phyloP scores from a whole-genome alignment of 1,140 invertebrate species.

The Delia radicum region DNA sequence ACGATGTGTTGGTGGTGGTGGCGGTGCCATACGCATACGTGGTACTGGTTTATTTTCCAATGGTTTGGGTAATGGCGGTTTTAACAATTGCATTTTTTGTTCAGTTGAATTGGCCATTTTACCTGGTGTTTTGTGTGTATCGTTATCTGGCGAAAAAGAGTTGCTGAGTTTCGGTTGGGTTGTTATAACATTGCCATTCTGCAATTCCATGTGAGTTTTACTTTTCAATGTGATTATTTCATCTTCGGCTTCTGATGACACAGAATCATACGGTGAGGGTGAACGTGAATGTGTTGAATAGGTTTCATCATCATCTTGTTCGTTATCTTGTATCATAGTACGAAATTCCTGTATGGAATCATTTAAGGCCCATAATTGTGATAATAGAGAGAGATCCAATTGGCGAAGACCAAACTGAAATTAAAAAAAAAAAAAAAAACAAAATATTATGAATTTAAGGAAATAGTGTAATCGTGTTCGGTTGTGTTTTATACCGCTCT shows the following conservation, averaged over 20 bases:
- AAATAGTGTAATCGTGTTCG: too few species aligned
- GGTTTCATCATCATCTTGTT: slow-evolving; percentile 55
- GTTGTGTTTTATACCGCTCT: too few species aligned
- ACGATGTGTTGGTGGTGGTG: slow-evolving; percentile 41
- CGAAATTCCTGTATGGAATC: slow-evolving; percentile 87
- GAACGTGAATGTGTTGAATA: slow-evolving; percentile 59
- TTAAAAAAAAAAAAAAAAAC: slow-evolving; percentile 19
- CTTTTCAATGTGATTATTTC: slow-evolving; percentile 49
- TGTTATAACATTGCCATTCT: slow-evolving; percentile 41
- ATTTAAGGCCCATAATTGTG: slow-evolving; percentile 84
- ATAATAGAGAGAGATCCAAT: slow-evolving; percentile 79
- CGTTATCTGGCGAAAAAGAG: slow-evolving; percentile 30
- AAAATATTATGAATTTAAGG: too few species aligned
- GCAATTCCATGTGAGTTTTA: background rate
- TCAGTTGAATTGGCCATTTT: slow-evolving; percentile 8
- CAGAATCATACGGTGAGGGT: slow-evolving; percentile 63
- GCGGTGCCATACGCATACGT: slow-evolving; percentile 52
- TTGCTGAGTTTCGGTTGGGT: slow-evolving; percentile 51
- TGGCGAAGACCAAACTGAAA: slow-evolving; percentile 73
- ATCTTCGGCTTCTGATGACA: slow-evolving; percentile 62
- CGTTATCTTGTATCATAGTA: slow-evolving; percentile 70
- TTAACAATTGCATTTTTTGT: background rate
- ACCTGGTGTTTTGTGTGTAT: slow-evolving; percentile 41
- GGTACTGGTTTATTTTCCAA: slow-evolving; percentile 42
- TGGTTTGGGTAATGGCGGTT: slow-evolving; percentile 26